phyloP scores from a whole-genome alignment of 1,140 invertebrate species.

The Platyura marginata region DNA sequence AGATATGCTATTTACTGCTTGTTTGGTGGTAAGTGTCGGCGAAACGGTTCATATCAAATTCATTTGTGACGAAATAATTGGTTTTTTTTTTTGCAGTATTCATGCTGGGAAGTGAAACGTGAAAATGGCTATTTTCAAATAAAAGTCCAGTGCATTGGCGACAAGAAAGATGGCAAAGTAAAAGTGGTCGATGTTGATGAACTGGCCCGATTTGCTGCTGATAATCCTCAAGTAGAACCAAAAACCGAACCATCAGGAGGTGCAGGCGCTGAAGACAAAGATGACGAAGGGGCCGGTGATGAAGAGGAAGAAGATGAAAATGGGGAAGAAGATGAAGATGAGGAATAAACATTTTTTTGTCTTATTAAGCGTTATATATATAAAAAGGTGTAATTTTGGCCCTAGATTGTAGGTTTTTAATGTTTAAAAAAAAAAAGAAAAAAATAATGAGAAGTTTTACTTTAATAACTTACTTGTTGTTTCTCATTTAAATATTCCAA shows the following conservation, averaged over 20 bases:
- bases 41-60: too few species aligned
- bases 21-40: too few species aligned
- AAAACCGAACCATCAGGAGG: background rate
- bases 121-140: background rate
- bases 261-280: background rate
- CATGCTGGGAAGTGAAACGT: background rate
- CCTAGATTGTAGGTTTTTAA: too few species aligned
- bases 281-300: background rate
- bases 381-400: too few species aligned
- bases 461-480: too few species aligned
- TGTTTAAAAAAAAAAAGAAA: too few species aligned
- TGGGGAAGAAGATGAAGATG: too few species aligned
- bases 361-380: too few species aligned
- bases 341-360: too few species aligned
- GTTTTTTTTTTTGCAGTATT: background rate
- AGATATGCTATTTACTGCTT: background rate
- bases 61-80: background rate
- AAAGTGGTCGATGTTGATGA: background rate
- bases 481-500: too few species aligned
- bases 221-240: too few species aligned
- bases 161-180: background rate
- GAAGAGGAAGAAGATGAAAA: background rate
- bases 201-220: background rate
- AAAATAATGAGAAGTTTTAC: too few species aligned
- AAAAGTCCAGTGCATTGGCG: background rate